Conservation (phyloP, 2,113 vertebrate genomes). For the Lepisosteus oculatus region DNA sequence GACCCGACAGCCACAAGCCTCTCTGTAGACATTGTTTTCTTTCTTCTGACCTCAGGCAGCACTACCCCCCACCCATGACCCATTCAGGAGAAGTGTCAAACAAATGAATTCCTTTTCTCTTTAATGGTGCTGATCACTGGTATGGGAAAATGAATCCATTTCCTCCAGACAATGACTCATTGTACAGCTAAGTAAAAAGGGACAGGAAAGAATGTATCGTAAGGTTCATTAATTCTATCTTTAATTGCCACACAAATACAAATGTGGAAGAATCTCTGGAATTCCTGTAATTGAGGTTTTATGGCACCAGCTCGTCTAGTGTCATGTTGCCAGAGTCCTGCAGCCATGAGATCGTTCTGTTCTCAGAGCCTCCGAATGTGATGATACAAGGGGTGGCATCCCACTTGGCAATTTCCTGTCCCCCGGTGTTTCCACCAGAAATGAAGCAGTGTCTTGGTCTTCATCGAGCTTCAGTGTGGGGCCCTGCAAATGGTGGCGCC, state of each 20-base stretch:
- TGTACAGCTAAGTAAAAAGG: not conserved
- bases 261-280: not conserved
- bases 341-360: too few relatives aligned
- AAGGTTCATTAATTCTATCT: not conserved
- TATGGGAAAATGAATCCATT: not conserved
- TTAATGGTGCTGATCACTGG: conserved; percentile 9
- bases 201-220: not conserved
- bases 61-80: not conserved
- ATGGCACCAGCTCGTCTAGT: not conserved
- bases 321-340: too few relatives aligned
- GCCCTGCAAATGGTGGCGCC: too few relatives aligned
- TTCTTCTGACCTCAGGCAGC: conserved; percentile 6
- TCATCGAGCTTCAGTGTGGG: too few relatives aligned
- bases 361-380: too few relatives aligned
- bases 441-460: too few relatives aligned
- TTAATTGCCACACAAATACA: not conserved
- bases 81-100: not conserved
- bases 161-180: conserved; percentile 13
- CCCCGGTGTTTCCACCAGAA: too few relatives aligned
- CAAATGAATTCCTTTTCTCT: conserved; percentile 14
- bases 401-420: too few relatives aligned
- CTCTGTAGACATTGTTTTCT: conserved; percentile 4
- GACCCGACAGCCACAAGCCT: not conserved
- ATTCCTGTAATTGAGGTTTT: not conserved
- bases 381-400: too few relatives aligned